A percentile compares a stretch with the other conserved stretches of the same genome.
Evolutionary conservation across 2,797 vertebrate genomes (phyloP).

Genomic region (Buceros bicornis): DNA sequence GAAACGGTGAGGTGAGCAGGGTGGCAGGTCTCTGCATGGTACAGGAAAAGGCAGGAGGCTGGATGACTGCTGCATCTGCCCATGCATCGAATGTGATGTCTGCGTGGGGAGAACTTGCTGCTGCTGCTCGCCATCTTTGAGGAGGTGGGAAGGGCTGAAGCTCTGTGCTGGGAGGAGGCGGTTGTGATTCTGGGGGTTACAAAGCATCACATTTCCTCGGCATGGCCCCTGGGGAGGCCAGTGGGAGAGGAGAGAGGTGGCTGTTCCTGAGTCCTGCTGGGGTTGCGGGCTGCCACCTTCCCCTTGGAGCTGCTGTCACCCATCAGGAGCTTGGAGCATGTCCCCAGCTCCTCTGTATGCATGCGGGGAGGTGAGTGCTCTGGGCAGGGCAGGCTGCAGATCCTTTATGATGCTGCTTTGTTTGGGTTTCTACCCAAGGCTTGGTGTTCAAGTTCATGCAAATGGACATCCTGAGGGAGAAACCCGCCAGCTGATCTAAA

Average conservation of each 20-base stretch:
- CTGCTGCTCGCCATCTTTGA: rapidly evolving
- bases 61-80: not conserved
- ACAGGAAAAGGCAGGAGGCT: not conserved
- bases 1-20: not conserved
- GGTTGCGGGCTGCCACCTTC: not conserved
- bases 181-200: not conserved
- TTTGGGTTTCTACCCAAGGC: not conserved
- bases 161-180: not conserved
- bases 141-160: not conserved
- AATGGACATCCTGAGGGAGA: not conserved
- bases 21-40: not conserved
- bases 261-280: not conserved
- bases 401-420: not conserved
- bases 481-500: not conserved
- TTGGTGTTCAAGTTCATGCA: not conserved
- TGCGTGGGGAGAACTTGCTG: not conserved
- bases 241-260: not conserved
- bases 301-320: not conserved
- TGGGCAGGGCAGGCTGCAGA: not conserved
- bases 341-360: not conserved
- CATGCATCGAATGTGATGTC: rapidly evolving
- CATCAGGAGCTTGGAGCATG: rapidly evolving
- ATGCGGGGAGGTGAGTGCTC: rapidly evolving
- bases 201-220: rapidly evolving
- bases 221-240: rapidly evolving